Conservation (phyloP, 2,888 invertebrate genomes). For the Coelogynopora nodosa region DNA sequence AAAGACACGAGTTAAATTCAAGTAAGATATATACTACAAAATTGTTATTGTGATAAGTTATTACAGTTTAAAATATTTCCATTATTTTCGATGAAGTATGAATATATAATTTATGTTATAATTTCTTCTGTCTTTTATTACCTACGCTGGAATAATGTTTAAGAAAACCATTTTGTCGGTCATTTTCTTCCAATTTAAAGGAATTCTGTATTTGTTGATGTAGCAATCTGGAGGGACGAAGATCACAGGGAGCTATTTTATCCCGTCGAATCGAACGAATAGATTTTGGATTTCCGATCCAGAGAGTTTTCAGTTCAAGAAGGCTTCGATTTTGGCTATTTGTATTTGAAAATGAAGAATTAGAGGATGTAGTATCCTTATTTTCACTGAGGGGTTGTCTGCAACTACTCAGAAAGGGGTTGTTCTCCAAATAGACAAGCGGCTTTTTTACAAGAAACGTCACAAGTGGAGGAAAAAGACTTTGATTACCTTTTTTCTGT, state of each 20-base stretch:
- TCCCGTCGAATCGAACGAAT: conserved; percentile 1
- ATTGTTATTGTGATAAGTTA: no score
- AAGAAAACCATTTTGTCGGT: no score
- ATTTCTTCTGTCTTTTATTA: no score
- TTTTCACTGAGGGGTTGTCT: no score
- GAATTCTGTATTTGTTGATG: neutral
- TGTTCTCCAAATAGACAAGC: neutral
- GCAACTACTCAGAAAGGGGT: neutral
- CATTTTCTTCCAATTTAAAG: neutral
- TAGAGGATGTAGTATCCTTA: no score
- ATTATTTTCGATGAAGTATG: no score
- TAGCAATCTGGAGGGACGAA: neutral
- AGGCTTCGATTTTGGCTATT: conserved; percentile 13
- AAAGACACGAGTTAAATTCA: conserved; percentile 36
- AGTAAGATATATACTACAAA: no score
- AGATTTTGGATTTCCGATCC: neutral
- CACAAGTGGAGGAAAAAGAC: neutral
- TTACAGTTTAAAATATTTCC: no score
- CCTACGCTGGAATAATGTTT: no score
- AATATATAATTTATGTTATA: no score
- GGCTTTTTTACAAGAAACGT: neutral
- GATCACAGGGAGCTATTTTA: neutral
- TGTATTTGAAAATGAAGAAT: no score
- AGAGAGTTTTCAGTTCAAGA: neutral
- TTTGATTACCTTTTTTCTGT: neutral